phyloP scores from a whole-genome alignment of 2,797 vertebrate genomes.

The Ibycter americanus region DNA sequence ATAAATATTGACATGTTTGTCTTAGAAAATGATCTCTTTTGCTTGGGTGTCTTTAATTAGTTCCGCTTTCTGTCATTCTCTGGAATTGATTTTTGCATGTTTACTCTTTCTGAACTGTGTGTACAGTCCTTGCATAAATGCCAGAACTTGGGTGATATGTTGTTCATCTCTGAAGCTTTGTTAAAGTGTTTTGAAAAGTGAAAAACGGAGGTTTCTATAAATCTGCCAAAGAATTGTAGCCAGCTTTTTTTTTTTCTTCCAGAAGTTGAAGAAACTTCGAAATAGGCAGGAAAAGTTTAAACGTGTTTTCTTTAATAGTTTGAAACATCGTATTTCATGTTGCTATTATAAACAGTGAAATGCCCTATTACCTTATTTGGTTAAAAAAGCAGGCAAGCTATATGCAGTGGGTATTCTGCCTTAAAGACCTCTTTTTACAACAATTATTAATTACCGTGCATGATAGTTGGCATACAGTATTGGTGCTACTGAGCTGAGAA shows the following conservation, averaged over 20 bases:
- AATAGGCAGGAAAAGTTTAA: conserved; percentile 40
- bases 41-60: not conserved
- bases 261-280: conserved; percentile 26
- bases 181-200: conserved; percentile 35
- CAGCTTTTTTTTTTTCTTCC: not conserved
- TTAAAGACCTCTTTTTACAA: conserved; percentile 30
- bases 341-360: conserved; percentile 76
- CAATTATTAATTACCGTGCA: conserved; percentile 67
- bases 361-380: conserved; percentile 81
- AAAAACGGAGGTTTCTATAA: conserved; percentile 52
- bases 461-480: conserved; percentile 53
- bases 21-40: not conserved
- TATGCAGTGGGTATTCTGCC: conserved; percentile 59
- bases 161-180: conserved; percentile 6
- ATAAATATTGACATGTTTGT: not conserved
- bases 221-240: conserved; percentile 32
- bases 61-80: conserved; percentile 37
- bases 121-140: not conserved
- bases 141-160: not conserved
- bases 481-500: conserved; percentile 69
- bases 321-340: conserved; percentile 52
- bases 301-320: conserved; percentile 68
- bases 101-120: conserved; percentile 16
- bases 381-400: conserved; percentile 66
- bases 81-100: not conserved